These are phyloP conservation scores for Gastrophysa polygoni DNA, from an alignment of 2,888 invertebrate species.

Conservation along the genomic window DNA sequence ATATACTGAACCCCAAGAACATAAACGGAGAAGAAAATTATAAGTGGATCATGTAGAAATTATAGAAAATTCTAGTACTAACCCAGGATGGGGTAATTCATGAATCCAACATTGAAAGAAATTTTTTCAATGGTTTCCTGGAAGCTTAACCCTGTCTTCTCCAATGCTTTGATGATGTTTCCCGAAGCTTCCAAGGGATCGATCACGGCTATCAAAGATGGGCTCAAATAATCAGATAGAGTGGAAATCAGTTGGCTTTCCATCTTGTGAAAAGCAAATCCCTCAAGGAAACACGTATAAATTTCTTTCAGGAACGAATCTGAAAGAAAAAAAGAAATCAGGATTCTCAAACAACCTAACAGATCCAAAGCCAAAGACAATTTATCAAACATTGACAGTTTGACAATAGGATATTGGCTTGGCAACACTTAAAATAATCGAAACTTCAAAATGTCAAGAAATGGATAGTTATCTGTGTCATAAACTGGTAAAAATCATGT, in stretches of 20 bases:
- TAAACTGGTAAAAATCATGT: too few relatives aligned
- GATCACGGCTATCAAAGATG: slow-evolving; percentile 20
- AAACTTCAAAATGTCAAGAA: too few relatives aligned
- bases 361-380: too few relatives aligned
- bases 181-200: slow-evolving; percentile 18
- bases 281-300: slow-evolving; percentile 19
- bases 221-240: slow-evolving; percentile 25
- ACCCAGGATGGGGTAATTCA: slow-evolving; percentile 31
- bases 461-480: too few relatives aligned
- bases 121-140: slow-evolving; percentile 33
- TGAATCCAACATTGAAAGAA: slow-evolving; percentile 29
- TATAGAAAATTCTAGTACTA: slow-evolving; percentile 13
- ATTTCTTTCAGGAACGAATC: slow-evolving; percentile 24
- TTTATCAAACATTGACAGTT: too few relatives aligned
- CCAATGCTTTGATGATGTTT: slow-evolving; percentile 19
- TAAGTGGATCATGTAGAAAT: too few relatives aligned
- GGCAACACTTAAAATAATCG: too few relatives aligned
- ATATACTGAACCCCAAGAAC: too few relatives aligned
- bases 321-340: slow-evolving; percentile 18
- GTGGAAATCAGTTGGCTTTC: slow-evolving; percentile 19
- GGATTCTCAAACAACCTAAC: too few relatives aligned
- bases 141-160: slow-evolving; percentile 31
- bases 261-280: slow-evolving; percentile 25
- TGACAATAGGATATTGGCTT: too few relatives aligned
- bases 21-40: too few relatives aligned